phyloP scores from a whole-genome alignment of 2,888 invertebrate genomes.

The Balanococcus diminutus region DNA sequence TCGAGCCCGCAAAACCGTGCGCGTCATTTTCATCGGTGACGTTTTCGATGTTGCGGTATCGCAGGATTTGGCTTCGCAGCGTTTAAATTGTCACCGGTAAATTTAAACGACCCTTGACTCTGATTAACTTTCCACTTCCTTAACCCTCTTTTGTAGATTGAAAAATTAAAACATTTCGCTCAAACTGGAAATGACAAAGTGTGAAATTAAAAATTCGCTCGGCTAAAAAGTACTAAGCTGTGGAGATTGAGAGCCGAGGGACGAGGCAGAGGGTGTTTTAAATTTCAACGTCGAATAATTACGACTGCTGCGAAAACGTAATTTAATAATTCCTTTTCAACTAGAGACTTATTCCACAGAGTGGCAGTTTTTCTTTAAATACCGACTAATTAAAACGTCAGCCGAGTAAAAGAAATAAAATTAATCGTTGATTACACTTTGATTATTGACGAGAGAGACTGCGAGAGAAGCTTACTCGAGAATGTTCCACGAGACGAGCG shows the following conservation, averaged over 20 bases:
- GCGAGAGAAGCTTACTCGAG: not conserved
- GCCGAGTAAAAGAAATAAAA: not conserved
- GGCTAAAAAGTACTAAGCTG: not conserved
- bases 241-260: not conserved
- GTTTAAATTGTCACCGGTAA: constrained; percentile 12
- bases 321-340: constrained; percentile 11
- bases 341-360: not conserved
- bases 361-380: not conserved
- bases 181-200: not conserved
- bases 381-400: not conserved
- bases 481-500: no score
- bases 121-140: not conserved
- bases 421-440: not conserved
- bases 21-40: constrained; percentile 22
- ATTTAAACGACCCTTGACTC: not conserved
- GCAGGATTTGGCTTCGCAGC: not conserved
- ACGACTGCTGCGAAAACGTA: not conserved
- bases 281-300: not conserved
- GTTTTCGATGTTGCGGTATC: constrained; percentile 9
- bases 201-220: not conserved
- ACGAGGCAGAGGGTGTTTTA: not conserved
- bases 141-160: not conserved
- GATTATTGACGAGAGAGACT: not conserved
- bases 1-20: constrained; percentile 18
- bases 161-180: not conserved